These are phyloP conservation scores for Puffinus mauretanicus DNA, from an alignment of 2,113 vertebrate species.

Conservation along the genomic window DNA sequence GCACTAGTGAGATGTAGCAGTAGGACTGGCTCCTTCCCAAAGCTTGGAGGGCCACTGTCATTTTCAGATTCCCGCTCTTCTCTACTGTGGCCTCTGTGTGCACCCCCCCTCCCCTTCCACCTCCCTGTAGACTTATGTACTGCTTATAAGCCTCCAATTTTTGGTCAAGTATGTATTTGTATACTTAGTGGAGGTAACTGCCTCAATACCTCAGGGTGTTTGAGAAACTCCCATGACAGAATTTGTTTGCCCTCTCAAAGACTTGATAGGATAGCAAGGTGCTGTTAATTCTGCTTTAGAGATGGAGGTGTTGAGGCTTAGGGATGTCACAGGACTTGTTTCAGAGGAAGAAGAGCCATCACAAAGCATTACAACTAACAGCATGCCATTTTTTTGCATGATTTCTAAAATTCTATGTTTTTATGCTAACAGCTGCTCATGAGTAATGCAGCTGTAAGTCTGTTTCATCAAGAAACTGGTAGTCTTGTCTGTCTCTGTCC, in stretches of 20 bases:
- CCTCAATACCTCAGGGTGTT: neutral
- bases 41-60: neutral
- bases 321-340: neutral
- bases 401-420: neutral
- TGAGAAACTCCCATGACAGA: neutral
- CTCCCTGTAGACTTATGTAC: accelerated
- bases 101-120: too few relatives aligned
- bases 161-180: neutral
- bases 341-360: neutral
- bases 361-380: neutral
- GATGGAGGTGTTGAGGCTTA: neutral
- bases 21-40: neutral
- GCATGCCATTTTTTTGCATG: neutral
- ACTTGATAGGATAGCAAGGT: neutral
- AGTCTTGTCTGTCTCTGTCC: neutral
- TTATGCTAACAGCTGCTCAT: neutral
- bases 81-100: neutral
- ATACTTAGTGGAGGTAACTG: neutral
- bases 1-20: neutral
- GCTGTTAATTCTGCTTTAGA: neutral
- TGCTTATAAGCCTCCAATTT: neutral
- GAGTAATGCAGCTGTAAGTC: neutral
- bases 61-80: neutral
- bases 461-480: neutral
- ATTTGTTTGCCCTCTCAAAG: neutral